Base-by-base conservation (phyloP, 2,888 invertebrate species). In the Tortrix viridana region DNA sequence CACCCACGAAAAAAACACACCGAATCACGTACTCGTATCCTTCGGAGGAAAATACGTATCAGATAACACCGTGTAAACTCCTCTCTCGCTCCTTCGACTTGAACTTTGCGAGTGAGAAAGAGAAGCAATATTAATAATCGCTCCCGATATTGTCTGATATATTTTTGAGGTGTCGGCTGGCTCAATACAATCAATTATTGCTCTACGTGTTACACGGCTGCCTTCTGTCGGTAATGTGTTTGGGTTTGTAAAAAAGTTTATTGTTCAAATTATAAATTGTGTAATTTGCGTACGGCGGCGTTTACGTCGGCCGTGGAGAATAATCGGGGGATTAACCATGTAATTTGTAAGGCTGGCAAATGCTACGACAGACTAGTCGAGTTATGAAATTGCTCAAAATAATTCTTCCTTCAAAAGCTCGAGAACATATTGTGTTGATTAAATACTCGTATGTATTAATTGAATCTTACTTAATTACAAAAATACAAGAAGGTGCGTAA, bases 31-130 rank as follows among this genome's bases (percentile, higher is more conserved):
- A 88, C 88, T 80, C 73, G 82, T 85, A 89, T 89, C 86, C 89
- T 90, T 88, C 83, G 80, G 82, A 92, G 91, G 91, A 92, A 92
- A 92, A 91, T 80, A 84, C 85, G 86, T 90, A 92, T 92, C 91
- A 81, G 80, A 88, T 92, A 90, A 85, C 89, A 85, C 77, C 79
- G 76, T 71, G 71, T 73, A 69, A 66, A 72, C 68, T 68, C 67
- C 79, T 72, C 69, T 84, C 86, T 79, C 82, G 77, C 79, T 85
- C 74, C 69, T 71, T 69, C 73, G n/a, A 61, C 63, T 53, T 18
- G 53, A 49, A 49, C 44, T 50, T 41, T 38, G 49, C 63, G 63
- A 32, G 79, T 52, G 65, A 50, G 76, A 89, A 71, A 43, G 80
- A 75, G 90, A 91, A 55, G 76, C 70, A 74, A 78, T 69, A 80